phyloP scores from a whole-genome alignment of 2,113 vertebrate genomes.

The Epinephelus cyanopodus region DNA sequence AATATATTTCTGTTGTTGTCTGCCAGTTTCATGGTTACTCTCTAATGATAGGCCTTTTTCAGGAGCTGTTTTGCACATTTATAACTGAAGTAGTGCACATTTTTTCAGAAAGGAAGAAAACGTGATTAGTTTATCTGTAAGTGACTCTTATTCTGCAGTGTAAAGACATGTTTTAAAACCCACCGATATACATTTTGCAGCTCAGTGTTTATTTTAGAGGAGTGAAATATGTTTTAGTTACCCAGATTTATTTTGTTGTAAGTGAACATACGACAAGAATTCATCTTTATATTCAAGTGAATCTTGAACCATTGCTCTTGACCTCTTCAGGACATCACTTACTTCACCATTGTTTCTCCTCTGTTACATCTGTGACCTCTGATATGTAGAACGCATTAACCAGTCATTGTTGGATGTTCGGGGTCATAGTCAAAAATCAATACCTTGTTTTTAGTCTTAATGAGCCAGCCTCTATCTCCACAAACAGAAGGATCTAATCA shows the following conservation, averaged over 20 bases:
- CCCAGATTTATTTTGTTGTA: neutral
- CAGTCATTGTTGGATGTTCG: conserved; percentile 59
- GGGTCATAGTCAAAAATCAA: conserved; percentile 68
- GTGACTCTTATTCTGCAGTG: neutral
- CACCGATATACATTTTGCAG: neutral
- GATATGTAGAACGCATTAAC: conserved; percentile 60
- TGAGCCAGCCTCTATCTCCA: conserved; percentile 48
- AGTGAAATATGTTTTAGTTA: neutral
- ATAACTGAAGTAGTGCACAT: neutral
- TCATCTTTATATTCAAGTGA: neutral
- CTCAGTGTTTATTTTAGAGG: neutral
- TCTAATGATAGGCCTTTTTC: neutral
- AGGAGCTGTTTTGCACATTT: no score
- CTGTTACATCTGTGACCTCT: conserved; percentile 50
- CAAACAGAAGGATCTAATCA: conserved; percentile 51
- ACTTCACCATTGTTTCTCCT: no score
- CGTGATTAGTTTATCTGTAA: neutral
- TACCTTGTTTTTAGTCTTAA: conserved; percentile 51
- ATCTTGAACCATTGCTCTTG: conserved; percentile 1
- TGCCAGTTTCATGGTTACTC: neutral
- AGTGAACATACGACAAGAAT: neutral
- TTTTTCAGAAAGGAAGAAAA: neutral
- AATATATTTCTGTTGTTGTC: neutral
- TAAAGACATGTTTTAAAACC: neutral
- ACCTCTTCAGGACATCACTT: neutral